Percentiles rank a stretch among this genome's conserved stretches.
phyloP scores from a whole-genome alignment of 2,113 vertebrate species.

The Channa argus region DNA sequence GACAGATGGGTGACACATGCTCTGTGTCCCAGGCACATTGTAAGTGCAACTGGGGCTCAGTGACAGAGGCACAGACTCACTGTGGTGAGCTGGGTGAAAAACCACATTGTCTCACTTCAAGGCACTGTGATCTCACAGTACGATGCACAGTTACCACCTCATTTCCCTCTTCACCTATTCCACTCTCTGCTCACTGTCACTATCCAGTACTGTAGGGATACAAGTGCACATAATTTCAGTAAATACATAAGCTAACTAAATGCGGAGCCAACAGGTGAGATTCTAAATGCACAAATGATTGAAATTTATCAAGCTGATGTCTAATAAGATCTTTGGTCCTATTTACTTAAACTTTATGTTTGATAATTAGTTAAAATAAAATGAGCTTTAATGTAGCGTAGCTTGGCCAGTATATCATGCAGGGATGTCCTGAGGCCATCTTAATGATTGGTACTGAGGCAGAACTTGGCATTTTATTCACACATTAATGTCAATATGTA shows the following conservation, averaged over 20 bases:
- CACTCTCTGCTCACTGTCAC: neutral
- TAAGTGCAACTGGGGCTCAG: conserved; percentile 37
- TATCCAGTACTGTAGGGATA: neutral
- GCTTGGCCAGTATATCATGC: too few relatives aligned
- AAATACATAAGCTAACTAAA: neutral
- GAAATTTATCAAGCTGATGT: too few relatives aligned
- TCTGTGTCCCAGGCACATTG: conserved; percentile 45
- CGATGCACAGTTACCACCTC: conserved; percentile 28
- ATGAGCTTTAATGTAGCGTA: too few relatives aligned
- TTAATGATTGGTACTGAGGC: too few relatives aligned
- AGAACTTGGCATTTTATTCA: too few relatives aligned
- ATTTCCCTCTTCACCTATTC: neutral
- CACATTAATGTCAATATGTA: too few relatives aligned
- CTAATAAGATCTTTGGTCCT: neutral
- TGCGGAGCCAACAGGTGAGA: neutral
- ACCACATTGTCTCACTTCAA: conserved; percentile 27
- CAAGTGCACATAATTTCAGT: too few relatives aligned
- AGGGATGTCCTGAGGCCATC: too few relatives aligned
- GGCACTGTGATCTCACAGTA: conserved; percentile 12
- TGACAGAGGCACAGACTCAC: conserved; percentile 24
- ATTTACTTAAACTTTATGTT: neutral
- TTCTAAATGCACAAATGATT: too few relatives aligned
- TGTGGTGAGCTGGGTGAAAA: conserved; percentile 33
- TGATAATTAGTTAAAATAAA: too few relatives aligned
- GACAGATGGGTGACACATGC: conserved; percentile 73